These are phyloP conservation scores for Chymomyza procnemis DNA, from an alignment of 2,888 invertebrate species.

Conservation along the genomic window DNA sequence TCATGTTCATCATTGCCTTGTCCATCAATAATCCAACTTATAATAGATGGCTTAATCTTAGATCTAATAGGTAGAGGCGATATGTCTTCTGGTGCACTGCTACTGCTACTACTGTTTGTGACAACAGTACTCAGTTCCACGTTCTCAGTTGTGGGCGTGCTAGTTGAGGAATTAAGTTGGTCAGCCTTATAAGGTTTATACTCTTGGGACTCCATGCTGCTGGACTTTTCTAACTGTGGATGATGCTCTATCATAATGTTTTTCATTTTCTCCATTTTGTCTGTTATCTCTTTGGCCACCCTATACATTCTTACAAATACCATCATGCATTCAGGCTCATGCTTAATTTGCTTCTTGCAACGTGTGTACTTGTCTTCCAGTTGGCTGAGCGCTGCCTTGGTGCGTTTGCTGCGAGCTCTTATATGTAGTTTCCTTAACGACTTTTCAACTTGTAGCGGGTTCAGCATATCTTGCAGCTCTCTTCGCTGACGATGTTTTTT, in stretches of 20 bases:
- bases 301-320: conserved; percentile 74
- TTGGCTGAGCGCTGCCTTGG: conserved; percentile 56
- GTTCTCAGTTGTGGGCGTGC: conserved; percentile 2
- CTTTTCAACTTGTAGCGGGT: conserved; percentile 60
- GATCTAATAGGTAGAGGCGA: conserved; percentile 36
- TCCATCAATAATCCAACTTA: conserved; percentile 74
- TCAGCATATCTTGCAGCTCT: conserved; percentile 48
- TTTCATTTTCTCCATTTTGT: conserved; percentile 75
- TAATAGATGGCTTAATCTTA: conserved; percentile 57
- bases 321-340: conserved; percentile 65
- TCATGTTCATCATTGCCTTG: conserved; percentile 55
- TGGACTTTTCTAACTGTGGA: conserved; percentile 32
- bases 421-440: conserved; percentile 63
- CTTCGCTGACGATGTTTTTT: conserved; percentile 35
- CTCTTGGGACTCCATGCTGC: conserved; percentile 39
- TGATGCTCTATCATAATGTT: conserved; percentile 69
- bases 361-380: conserved; percentile 69
- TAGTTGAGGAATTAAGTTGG: background rate
- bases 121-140: conserved; percentile 11
- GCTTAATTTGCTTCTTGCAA: conserved; percentile 65
- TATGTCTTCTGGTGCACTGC: conserved; percentile 13
- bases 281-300: conserved; percentile 72
- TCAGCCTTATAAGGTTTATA: conserved; percentile 21
- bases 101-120: conserved; percentile 6
- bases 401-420: conserved; percentile 69